phyloP scores from a whole-genome alignment of 92 coral and sea anemone species.

The Heteractis magnifica region DNA sequence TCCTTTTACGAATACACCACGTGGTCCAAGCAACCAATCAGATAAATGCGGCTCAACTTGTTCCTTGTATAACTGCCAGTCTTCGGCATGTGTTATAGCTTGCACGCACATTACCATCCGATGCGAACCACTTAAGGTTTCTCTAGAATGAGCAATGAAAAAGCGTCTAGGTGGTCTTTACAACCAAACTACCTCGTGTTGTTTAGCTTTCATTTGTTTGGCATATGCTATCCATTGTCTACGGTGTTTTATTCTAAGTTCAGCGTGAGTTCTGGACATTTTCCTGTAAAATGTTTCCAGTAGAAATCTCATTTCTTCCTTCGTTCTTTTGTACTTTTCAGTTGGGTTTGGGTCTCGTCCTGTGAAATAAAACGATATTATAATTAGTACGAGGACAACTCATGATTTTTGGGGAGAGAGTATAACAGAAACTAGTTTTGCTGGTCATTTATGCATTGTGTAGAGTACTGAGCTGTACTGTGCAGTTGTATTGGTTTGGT shows the following conservation, averaged over 20 bases:
- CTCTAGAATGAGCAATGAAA: background rate
- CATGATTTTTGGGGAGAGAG: background rate
- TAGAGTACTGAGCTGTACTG: too few species aligned
- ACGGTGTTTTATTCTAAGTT: constrained; percentile 44
- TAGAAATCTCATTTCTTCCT: constrained; percentile 32
- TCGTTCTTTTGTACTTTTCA: constrained; percentile 18
- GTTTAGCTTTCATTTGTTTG: constrained; percentile 14
- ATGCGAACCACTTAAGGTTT: too few species aligned
- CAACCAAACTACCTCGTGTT: constrained; percentile 16
- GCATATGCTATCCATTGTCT: constrained; percentile 10
- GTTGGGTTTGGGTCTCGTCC: background rate
- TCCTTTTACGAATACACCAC: too few species aligned
- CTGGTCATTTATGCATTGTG: too few species aligned
- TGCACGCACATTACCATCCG: background rate
- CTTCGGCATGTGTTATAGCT: too few species aligned
- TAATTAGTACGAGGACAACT: too few species aligned
- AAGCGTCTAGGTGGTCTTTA: background rate
- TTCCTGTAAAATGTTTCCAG: constrained; percentile 55
- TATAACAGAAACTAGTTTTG: background rate
- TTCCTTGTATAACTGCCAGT: too few species aligned
- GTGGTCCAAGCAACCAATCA: too few species aligned
- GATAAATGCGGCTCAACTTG: too few species aligned
- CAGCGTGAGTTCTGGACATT: constrained; percentile 26
- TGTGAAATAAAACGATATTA: background rate
- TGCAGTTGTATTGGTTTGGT: too few species aligned